Evolutionary conservation across 2,888 invertebrate genomes (phyloP), one percentile per base, ranked within the genome.

Genomic region (Tholera decimalis): DNA sequence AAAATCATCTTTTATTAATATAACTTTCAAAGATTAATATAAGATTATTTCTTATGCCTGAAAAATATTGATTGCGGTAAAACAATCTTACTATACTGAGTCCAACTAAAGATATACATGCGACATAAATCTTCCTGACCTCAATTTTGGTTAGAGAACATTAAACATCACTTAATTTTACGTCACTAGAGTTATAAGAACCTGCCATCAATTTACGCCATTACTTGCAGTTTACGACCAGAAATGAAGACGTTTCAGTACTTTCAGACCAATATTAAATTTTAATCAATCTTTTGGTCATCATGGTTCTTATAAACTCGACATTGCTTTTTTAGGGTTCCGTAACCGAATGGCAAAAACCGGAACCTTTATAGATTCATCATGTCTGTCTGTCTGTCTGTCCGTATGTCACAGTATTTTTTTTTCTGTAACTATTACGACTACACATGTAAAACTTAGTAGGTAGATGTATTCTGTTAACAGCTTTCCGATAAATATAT

Each of bases 181-280:
- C 41, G 46, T 22, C n/a, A n/a, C 33, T 22, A 73, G 26, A 55
- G 33, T 13, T 56, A 54, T 76, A 71, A 58, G 37, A 55, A 30
- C 44, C 24, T 51, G 64, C 20, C 54, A 54, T 73, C 39, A 75
- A 70, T 70, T 46, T 49, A n/a, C 37, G 63, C 33, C 39, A 43
- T 73, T 35, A 58, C 71, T 64, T 47, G 6, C n/a, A 51, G 15
- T 76, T 71, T 64, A 73, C 57, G 77, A 76, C n/a, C 39, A 22
- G 37, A 41, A 64, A 71, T 71, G 50, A 76, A 76, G 54, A 64
- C 44, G 33, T 64, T 57, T 20, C 18, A 35, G 37, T 56, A 24
- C 13, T 70, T 76, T 47, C 22, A 39, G 41, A 49, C 33, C 22
- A 33, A 22, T 73, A 58, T 43, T 50, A 22, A 55, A 46, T 24